Evolutionary conservation across 2,113 vertebrate genomes (phyloP), one percentile per base, ranked within the genome.

Genomic region (Percina caprodes): DNA sequence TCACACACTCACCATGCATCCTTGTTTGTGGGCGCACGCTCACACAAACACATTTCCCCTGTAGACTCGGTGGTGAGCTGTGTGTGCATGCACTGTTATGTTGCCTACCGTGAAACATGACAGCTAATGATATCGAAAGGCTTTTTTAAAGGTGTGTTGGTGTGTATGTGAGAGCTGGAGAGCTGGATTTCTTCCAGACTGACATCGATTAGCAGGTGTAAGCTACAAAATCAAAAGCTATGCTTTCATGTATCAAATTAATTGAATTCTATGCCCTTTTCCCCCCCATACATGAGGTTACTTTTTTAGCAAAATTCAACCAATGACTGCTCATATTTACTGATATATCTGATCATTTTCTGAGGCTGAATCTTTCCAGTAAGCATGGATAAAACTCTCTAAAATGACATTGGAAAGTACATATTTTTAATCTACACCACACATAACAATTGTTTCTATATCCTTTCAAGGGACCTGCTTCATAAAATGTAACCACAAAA

Each of bases 51-150:
- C 74, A 60, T 54, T 69, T 65, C 59, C 72, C 85, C 89, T 87
- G 73, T 42, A 91, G 89, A 93, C 90, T 89, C 69, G 5, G 87
- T 81, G 80, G 89, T 84, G 80, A 91, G 88, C 89, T 80, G 91
- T 90, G 86, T 90, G 93, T 92, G 80, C 35, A 71, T 55, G 76
- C 85, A 86, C 90, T 77, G 85, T 91, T 86, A 86, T 90, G 91
- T 90, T 94, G 88, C 90, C 90, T 78, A 84, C 86, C 84, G 89
- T 93, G 92, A 93, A 92, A 94, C 93, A 95, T 95, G 93, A 93
- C 94, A 94, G 93, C 90, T 95, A 95, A 95, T 94, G 93, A 93
- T 91, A 93, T 91, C 86, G 84, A 79, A 42, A 91, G 85, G 82
- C 85, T 91, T 88, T 42, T 90, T 86, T 92, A 89, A 83, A 89